Conservation (phyloP, 2,113 vertebrate genomes). For the Stictonetta naevosa region DNA sequence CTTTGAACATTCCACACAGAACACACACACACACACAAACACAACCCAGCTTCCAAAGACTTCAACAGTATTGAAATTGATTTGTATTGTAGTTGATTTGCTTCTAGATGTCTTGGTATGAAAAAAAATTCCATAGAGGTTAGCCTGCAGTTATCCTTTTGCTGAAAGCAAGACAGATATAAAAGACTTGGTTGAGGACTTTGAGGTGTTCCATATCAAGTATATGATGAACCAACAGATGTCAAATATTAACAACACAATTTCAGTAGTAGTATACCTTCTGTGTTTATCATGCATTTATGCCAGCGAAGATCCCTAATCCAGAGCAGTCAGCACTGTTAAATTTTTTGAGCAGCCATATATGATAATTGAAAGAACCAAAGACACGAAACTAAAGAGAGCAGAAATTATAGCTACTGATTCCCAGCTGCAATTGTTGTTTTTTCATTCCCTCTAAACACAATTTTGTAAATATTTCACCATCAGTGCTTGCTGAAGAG, state of each 20-base stretch:
- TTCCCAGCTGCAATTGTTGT: not conserved
- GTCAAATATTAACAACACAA: not conserved
- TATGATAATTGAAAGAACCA: not conserved
- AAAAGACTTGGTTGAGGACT: too few relatives aligned
- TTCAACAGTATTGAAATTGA: not conserved
- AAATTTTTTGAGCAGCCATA: not conserved
- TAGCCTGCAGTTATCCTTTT: not conserved
- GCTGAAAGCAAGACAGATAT: not conserved
- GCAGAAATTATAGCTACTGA: not conserved
- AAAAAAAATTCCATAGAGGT: not conserved
- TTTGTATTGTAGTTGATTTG: not conserved
- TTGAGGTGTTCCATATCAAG: not conserved
- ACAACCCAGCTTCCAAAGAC: not conserved
- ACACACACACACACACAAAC: too few relatives aligned
- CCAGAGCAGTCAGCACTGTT: not conserved
- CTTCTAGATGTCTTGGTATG: not conserved
- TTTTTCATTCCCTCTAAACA: not conserved
- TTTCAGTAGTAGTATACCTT: not conserved
- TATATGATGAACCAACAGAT: not conserved
- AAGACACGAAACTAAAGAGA: not conserved
- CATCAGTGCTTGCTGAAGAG: not conserved
- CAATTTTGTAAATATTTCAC: not conserved
- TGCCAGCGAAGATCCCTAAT: not conserved
- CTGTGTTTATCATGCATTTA: rapidly evolving
- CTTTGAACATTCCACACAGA: too few relatives aligned